A percentile compares a stretch with the other conserved stretches of the same genome.
These are phyloP conservation scores for Danaus plexippus DNA, from an alignment of 1,140 invertebrate species.

Conservation along the genomic window DNA sequence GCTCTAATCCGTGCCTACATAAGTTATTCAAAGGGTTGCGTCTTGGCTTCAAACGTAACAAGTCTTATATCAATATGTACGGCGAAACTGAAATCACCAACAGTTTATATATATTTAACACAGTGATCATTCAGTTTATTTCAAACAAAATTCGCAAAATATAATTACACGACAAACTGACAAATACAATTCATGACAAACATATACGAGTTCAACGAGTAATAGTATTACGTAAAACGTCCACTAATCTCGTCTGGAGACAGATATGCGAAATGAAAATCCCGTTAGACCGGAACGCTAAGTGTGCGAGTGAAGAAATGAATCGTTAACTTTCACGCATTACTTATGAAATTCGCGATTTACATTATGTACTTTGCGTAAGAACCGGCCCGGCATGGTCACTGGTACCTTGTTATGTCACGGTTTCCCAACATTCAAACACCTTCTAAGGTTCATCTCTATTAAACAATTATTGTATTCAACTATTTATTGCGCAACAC, in stretches of 20 bases:
- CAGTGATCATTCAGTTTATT: too few species aligned
- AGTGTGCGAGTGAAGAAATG: conserved; percentile 37
- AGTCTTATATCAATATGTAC: too few species aligned
- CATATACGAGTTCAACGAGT: neutral
- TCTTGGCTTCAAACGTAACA: too few species aligned
- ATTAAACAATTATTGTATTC: conserved; percentile 7
- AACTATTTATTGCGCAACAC: conserved; percentile 13
- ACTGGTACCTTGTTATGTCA: conserved; percentile 5
- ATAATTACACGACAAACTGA: too few species aligned
- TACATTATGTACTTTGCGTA: conserved; percentile 52
- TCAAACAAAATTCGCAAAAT: too few species aligned
- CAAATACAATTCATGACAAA: too few species aligned
- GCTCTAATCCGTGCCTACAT: too few species aligned
- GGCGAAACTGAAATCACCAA: too few species aligned
- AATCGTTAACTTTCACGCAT: conserved; percentile 59
- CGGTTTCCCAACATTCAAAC: conserved; percentile 24
- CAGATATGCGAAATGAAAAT: conserved; percentile 10
- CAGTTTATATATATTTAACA: too few species aligned
- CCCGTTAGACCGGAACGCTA: conserved; percentile 16
- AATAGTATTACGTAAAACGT: conserved; percentile 1
- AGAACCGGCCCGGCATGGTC: conserved; percentile 17
- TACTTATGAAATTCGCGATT: conserved; percentile 60
- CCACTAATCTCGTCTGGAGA: neutral
- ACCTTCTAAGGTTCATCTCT: conserved; percentile 26
- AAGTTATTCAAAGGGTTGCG: too few species aligned